These are phyloP conservation scores for Cephus rjabovi DNA, from an alignment of 2,888 invertebrate genomes.

Conservation along the genomic window DNA sequence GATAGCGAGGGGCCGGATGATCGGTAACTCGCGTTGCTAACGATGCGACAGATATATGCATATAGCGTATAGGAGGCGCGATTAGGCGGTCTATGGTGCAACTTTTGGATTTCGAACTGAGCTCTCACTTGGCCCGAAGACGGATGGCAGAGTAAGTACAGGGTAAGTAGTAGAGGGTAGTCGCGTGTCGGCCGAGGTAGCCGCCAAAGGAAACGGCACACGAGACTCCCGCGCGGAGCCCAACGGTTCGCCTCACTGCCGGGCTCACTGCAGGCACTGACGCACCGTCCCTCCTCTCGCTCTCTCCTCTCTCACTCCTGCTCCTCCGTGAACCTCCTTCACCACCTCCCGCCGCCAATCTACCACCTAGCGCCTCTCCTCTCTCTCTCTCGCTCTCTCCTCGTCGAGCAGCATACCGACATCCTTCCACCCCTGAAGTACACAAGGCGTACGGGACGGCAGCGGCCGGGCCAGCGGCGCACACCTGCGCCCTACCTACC, in stretches of 20 bases:
- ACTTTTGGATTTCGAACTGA: too few species aligned
- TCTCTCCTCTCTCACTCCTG: conserved; percentile 34
- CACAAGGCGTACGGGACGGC: conserved; percentile 43
- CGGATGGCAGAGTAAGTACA: conserved; percentile 26
- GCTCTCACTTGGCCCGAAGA: conserved; percentile 32
- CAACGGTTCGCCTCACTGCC: conserved; percentile 64
- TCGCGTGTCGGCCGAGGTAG: conserved; percentile 36
- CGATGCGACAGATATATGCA: too few species aligned
- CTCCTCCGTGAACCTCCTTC: conserved; percentile 30
- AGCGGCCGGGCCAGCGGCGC: conserved; percentile 52
- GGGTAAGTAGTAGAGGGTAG: conserved; percentile 27
- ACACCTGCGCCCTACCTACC: conserved; percentile 33
- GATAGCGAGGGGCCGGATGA: too few species aligned
- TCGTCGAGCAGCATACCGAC: conserved; percentile 28
- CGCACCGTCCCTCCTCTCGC: conserved; percentile 53
- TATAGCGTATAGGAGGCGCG: too few species aligned
- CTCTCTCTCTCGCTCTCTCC: conserved; percentile 25
- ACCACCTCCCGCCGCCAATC: conserved; percentile 28
- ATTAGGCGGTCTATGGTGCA: too few species aligned
- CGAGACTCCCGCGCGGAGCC: conserved; percentile 64
- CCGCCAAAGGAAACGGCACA: conserved; percentile 32
- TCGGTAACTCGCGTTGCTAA: too few species aligned
- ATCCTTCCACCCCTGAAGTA: conserved; percentile 42
- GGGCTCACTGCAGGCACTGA: conserved; percentile 65
- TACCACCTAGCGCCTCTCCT: conserved; percentile 20